Evolutionary conservation across 2,888 invertebrate genomes (phyloP), one percentile per base, ranked within the genome.

Genomic region (Pristionchus mayeri): DNA sequence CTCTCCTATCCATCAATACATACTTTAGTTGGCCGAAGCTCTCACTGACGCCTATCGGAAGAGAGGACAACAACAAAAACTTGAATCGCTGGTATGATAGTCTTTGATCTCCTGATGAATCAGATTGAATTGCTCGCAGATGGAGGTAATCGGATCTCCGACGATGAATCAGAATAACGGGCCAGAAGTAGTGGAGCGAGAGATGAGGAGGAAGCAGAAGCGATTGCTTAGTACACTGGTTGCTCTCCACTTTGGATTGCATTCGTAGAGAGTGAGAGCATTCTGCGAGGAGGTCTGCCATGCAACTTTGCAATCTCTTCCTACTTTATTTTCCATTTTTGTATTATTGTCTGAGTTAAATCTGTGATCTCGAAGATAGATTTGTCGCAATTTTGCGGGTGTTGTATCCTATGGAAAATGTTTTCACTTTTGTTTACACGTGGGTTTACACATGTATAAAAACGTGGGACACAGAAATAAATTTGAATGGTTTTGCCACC

Each of bases 141-240:
- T 80, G 3, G 54, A 80, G 16, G 27, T 40, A 1, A 50, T 80
- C 9, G 3, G 57, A 2, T 24, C 40, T 57, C 54, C 80, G 13
- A 57, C 54, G 54, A 80, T 80, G 80, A 80, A 80, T 48, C 27
- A 4, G 3, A 80, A 80, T 57, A 80, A 80, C 27, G 80, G 80
- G 0, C 9, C 57, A 30, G 80, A 80, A 27, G 30, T 37, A 2
- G 54, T 80, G 34, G 57, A 54, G 57, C n/a, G 57, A 13, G 80
- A 80, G 24, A 54, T 80, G 80, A 40, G 54, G 57, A n/a, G 54
- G 40, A 80, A 57, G 30, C 80, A 80, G 80, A 80, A 54, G 16
- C 34, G 80, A 54, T 13, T 80, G 27, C 57, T 80, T n/a, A 37
- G 34, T n/a, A 57, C 57, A 2, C 57, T 80, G 57, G 80, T 57